Percentiles rank a stretch among this genome's conserved stretches.
phyloP scores from a whole-genome alignment of 37 sponge, comb jelly and placozoan genomes.

The Cliona cf. orientalis region DNA sequence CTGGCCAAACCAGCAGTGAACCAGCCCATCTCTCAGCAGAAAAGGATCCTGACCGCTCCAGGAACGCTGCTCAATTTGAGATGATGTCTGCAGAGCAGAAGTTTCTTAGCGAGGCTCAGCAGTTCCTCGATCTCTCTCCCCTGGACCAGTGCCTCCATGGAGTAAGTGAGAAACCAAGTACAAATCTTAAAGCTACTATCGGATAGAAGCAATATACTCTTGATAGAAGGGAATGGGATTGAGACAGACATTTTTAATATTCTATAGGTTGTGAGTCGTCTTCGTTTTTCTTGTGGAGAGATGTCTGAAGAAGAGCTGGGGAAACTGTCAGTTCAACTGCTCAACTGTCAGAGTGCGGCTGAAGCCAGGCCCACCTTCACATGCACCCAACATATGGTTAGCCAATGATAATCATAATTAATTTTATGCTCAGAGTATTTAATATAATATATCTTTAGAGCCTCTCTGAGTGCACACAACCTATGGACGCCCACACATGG shows the following conservation, averaged over 20 bases:
- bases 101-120: conserved; percentile 72
- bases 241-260: neutral
- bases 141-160: conserved; percentile 66
- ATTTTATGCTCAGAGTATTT: neutral
- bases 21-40: neutral
- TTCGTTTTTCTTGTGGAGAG: conserved; percentile 67
- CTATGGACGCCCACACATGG: conserved; percentile 81
- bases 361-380: conserved; percentile 65
- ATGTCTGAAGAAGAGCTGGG: conserved; percentile 82
- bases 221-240: too few relatives aligned
- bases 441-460: conserved; percentile 27
- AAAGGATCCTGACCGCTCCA: neutral
- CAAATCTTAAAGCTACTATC: neutral
- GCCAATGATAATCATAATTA: neutral
- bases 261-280: conserved; percentile 41
- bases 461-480: conserved; percentile 82
- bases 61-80: conserved; percentile 52
- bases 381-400: conserved; percentile 81
- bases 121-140: conserved; percentile 51
- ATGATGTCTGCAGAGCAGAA: conserved; percentile 70
- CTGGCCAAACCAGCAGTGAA: conserved; percentile 9
- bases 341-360: conserved; percentile 79
- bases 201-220: too few relatives aligned
- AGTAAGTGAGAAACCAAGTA: conserved; percentile 21
- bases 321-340: conserved; percentile 74